Evolutionary conservation across 2,113 vertebrate species (phyloP).

Genomic region (Zootoca vivipara): DNA sequence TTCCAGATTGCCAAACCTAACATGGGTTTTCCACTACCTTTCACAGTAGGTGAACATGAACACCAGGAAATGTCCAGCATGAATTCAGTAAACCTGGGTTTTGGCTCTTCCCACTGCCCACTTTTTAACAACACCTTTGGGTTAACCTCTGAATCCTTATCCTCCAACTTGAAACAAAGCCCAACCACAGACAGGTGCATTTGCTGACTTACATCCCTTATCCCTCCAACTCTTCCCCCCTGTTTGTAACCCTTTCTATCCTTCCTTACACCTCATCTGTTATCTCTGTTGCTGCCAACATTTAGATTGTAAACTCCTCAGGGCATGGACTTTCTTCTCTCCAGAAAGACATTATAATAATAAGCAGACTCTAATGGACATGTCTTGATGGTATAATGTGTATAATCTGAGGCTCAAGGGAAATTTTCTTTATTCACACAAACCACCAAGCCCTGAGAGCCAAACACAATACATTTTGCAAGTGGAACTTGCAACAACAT

Average conservation of each 20-base stretch:
- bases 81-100: background rate
- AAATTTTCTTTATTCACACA: background rate
- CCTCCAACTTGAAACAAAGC: background rate
- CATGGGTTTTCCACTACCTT: background rate
- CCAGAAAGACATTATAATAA: background rate
- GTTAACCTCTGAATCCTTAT: background rate
- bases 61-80: background rate
- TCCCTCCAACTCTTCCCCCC: background rate
- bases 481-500: background rate
- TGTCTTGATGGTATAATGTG: background rate
- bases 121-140: background rate
- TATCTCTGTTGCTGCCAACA: background rate
- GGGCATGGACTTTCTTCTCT: no score
- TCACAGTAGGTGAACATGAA: background rate
- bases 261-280: background rate
- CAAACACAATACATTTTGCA: background rate
- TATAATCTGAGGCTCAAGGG: background rate
- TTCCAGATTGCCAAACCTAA: background rate
- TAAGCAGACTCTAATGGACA: background rate
- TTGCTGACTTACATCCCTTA: background rate
- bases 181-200: background rate
- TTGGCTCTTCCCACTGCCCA: background rate
- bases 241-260: background rate
- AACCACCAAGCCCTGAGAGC: background rate
- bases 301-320: background rate